Evolutionary conservation across 2,888 invertebrate species (phyloP), one percentile per base, ranked within the genome.

Genomic region (Volucella zonaria): DNA sequence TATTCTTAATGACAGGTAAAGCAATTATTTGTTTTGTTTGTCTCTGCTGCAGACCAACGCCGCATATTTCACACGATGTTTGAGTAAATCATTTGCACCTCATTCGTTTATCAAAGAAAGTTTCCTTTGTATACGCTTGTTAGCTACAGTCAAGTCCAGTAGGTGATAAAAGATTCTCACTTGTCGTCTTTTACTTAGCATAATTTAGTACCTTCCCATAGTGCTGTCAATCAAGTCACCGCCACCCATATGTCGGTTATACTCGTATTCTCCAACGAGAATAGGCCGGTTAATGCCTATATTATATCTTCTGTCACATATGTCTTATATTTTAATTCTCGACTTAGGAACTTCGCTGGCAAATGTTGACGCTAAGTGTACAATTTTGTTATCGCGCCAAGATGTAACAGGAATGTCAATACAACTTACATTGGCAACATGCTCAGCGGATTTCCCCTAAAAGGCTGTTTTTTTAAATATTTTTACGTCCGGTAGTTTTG

Each of bases 401-500:
- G 14, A 18, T 8, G 56, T 31, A 23, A 23, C 18, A 23, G 0
- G 2, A 23, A 23, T 23, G 0, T 2, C 18, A 23, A 23, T 2
- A 23, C 18, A 2, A 23, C 2, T 23, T 23, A 2, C 18, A 2
- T 23, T 23, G 18, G 18, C 18, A 23, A 23, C 18, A 23, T 2
- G 18, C 18, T 18, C 18, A 18, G 2, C 18, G 2, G 18, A 18
- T 1, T 18, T 18, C 18, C 18, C 18, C 1, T 2, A 18, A 18
- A 2, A 2, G 1, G 1, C 2, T 18, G 1, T 18, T 18, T 79
- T 87, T 86, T 49, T 81, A 85, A 89, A 42, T 87, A 87, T 77
- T 83, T 82, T 70, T 54, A 88, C 86, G 86, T 70, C 51, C 9
- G 87, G 87, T 11, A 89, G 77, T 70, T 87, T 87, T 18, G 86